Conservation (phyloP, 2,888 invertebrate genomes). For the Nemapogon koenigi region DNA sequence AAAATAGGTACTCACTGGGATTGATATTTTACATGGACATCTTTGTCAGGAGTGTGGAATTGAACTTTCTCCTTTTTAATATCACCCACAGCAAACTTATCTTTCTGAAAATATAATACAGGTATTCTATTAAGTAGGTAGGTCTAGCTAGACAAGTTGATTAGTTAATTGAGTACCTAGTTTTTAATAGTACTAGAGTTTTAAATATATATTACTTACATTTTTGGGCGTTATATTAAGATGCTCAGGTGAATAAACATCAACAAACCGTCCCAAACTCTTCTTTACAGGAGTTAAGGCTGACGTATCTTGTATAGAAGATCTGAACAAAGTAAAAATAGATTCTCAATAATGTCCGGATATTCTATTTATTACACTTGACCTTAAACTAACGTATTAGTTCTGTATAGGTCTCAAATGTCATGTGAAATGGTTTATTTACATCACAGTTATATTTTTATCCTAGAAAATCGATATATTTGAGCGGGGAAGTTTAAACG, state of each 20-base stretch:
- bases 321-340: slow-evolving; percentile 24
- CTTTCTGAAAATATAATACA: slow-evolving; percentile 26
- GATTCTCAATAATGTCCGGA: too few relatives aligned
- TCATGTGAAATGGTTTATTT: slow-evolving; percentile 47
- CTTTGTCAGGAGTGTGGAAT: slow-evolving; percentile 33
- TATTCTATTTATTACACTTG: too few relatives aligned
- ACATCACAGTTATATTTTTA: slow-evolving; percentile 56
- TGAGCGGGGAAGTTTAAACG: slow-evolving; percentile 57
- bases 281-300: slow-evolving; percentile 36
- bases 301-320: slow-evolving; percentile 27
- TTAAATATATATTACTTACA: slow-evolving; percentile 31
- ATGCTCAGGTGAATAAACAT: slow-evolving; percentile 57
- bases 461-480: slow-evolving; percentile 59
- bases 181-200: slow-evolving; percentile 4
- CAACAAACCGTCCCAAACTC: slow-evolving; percentile 45
- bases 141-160: not conserved
- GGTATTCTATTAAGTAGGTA: not conserved
- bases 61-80: slow-evolving; percentile 34
- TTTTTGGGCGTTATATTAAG: slow-evolving; percentile 49
- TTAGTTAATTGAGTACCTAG: not conserved
- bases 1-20: not conserved
- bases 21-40: not conserved
- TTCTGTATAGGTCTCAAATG: too few relatives aligned
- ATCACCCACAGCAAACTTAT: slow-evolving; percentile 24
- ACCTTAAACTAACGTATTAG: too few relatives aligned